Evolutionary conservation across 2,888 invertebrate species (phyloP), one percentile per base, ranked within the genome.

Genomic region (Crioceris asparagi): DNA sequence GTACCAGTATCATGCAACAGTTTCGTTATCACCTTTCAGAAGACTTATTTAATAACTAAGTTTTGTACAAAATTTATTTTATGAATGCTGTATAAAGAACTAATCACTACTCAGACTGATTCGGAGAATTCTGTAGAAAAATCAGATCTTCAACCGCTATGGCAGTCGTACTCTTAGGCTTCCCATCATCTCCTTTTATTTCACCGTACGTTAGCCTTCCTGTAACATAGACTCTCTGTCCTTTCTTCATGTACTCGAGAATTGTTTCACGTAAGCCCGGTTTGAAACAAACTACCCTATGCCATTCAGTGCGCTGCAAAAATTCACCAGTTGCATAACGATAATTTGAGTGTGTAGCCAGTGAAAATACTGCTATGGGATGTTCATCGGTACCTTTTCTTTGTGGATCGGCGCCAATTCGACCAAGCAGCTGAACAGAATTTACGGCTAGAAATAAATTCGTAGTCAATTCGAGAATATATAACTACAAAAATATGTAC

Each of bases 371-470:
- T 17, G 87, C 77, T 16, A 92, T 85, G 2, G 92, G 92, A 62
- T 85, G 87, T 41, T 83, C 74, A 34, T 78, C 75, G 2, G 72
- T 73, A 2, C 93, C 93, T 47, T 88, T 75, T 56, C 80, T 75
- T 59, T 90, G 86, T 2, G 93, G 90, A 59, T 88, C 85, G n/a
- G 74, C 79, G 1, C 93, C 93, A 25, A 84, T 85, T 58, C 93
- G 71, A 3, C 93, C 93, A 36, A 94, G 62, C 25, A 94, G 64
- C 15, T 81, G 84, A 0, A 92, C 84, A 61, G 75, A 78, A 64
- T 93, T 93, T 35, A 93, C 66, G 35, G 86, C 84, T 85, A 48
- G 27, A 66, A 63, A 39, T n/a, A n/a, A n/a, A n/a, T n/a, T n/a
- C n/a, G n/a, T n/a, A n/a, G n/a, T n/a, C n/a, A n/a, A n/a, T n/a